These are phyloP conservation scores for Polyergus mexicanus DNA, from an alignment of 1,140 invertebrate species.

Conservation along the genomic window DNA sequence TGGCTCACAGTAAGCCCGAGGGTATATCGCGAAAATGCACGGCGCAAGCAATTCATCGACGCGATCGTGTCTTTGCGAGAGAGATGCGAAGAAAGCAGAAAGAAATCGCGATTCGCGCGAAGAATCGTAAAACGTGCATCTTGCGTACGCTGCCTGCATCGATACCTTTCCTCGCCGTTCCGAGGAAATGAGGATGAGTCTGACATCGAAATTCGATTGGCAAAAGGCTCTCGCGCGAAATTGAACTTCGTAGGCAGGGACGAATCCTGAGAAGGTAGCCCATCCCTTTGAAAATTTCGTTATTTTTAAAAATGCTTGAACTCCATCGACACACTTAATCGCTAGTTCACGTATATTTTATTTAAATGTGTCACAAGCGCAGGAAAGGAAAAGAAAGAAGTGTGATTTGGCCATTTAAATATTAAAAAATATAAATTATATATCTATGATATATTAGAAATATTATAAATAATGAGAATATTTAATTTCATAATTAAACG, in stretches of 20 bases:
- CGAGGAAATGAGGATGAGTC: constrained; percentile 19
- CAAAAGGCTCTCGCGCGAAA: constrained; percentile 14
- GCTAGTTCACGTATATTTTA: neutral
- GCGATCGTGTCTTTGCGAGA: neutral
- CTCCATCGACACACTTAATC: neutral
- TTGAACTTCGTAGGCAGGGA: constrained; percentile 3
- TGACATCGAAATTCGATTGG: constrained; percentile 34
- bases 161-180: constrained; percentile 3
- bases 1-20: constrained; percentile 4
- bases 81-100: constrained; percentile 22
- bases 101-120: constrained; percentile 24
- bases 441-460: neutral
- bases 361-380: neutral
- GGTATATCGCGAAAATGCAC: constrained; percentile 30
- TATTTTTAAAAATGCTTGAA: neutral
- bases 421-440: neutral
- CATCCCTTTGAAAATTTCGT: neutral
- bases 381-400: neutral
- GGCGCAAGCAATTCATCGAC: constrained; percentile 25
- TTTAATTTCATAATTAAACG: neutral
- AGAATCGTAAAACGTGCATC: constrained; percentile 45
- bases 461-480: neutral
- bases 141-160: neutral
- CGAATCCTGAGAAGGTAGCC: neutral
- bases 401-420: neutral